phyloP scores from a whole-genome alignment of 2,888 invertebrate genomes.

The Spilosoma lubricipeda region DNA sequence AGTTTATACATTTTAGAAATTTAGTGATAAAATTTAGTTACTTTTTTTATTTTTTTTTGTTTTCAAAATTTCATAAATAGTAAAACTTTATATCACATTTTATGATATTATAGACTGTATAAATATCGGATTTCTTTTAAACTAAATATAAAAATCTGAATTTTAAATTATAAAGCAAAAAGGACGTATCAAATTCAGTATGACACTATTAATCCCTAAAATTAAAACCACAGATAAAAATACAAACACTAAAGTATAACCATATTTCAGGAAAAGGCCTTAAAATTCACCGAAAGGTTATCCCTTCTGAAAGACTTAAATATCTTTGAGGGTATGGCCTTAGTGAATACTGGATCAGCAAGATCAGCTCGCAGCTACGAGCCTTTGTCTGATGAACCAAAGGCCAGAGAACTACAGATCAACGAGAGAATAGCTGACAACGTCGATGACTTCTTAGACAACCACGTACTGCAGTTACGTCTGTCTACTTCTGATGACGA shows the following conservation, averaged over 20 bases:
- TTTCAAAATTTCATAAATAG: too few species aligned
- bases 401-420: constrained; percentile 76
- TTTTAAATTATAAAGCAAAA: neutral
- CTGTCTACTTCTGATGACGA: constrained; percentile 72
- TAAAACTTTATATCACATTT: too few species aligned
- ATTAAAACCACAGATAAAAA: too few species aligned
- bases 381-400: constrained; percentile 76
- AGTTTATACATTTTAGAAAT: neutral
- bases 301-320: constrained; percentile 84
- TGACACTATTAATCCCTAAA: neutral
- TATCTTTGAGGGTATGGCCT: constrained; percentile 82
- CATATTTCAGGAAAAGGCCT: constrained; percentile 85
- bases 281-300: constrained; percentile 86
- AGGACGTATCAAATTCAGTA: neutral
- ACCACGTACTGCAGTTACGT: constrained; percentile 80
- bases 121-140: too few species aligned
- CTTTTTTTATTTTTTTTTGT: too few species aligned
- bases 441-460: constrained; percentile 79
- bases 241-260: neutral
- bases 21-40: too few species aligned
- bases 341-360: constrained; percentile 82
- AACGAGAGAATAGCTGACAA: constrained; percentile 80
- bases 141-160: neutral
- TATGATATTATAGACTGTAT: too few species aligned
- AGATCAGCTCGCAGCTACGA: constrained; percentile 81